Conservation (phyloP, 2,113 vertebrate genomes). For the Pluvialis apricaria region DNA sequence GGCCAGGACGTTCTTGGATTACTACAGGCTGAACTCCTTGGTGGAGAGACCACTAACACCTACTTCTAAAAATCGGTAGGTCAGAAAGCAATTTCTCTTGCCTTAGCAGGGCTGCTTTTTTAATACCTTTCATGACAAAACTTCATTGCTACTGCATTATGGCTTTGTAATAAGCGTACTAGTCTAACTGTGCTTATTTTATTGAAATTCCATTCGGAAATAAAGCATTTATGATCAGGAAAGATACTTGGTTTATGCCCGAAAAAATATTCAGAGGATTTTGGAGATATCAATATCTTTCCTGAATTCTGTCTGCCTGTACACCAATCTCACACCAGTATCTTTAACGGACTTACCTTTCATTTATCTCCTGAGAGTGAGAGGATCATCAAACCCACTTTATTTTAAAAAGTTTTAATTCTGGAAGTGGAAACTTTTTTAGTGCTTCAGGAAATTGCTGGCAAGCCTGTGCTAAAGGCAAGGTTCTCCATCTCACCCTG, state of each 20-base stretch:
- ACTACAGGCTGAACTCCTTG: constrained; percentile 87
- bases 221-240: constrained; percentile 48
- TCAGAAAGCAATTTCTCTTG: constrained; percentile 33
- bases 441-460: not conserved
- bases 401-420: constrained; percentile 23
- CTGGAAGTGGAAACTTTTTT: constrained; percentile 10
- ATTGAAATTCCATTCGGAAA: constrained; percentile 53
- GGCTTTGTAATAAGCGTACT: constrained; percentile 5
- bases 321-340: constrained; percentile 31
- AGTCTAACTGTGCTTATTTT: constrained; percentile 47
- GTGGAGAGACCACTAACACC: constrained; percentile 75
- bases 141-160: constrained; percentile 1
- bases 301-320: constrained; percentile 26
- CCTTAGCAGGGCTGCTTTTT: constrained; percentile 10
- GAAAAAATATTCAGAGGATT: constrained; percentile 54
- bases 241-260: constrained; percentile 48
- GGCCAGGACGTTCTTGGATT: constrained; percentile 94
- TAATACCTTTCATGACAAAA: constrained; percentile 35
- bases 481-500: not conserved
- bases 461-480: not conserved
- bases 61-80: constrained; percentile 76
- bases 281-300: constrained; percentile 34
- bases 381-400: not conserved
- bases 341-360: constrained; percentile 46
- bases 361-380: constrained; percentile 32